Base-by-base conservation (phyloP, 2,113 vertebrate species). In the Oophaga pumilio region DNA sequence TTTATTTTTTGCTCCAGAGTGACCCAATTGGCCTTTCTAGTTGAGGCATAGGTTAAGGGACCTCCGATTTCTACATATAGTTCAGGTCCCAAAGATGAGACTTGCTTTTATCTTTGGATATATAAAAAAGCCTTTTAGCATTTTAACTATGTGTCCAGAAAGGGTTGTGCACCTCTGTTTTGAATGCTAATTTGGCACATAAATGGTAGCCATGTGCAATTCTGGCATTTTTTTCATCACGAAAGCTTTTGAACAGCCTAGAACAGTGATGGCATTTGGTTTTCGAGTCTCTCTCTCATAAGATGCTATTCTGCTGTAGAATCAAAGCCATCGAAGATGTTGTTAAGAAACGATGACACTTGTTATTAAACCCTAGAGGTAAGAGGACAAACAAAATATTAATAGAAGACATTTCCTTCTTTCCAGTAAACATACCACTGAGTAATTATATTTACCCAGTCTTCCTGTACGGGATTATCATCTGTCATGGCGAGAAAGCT, bases 381-480 rank as follows among this genome's bases (percentile, higher is more conserved):
- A 91, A 91, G 80, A 90, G 81, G 89, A 92, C 93, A 93, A 94
- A 94, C 90, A 89, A 90, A 92, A 91, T 92, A 93, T 94, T 94
- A 93, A 91, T 93, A 94, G 90, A 89, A 77, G 88, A 90, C 89
- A 90, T 92, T 92, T 88, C 92, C 89, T 91, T 92, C 90, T 89
- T 92, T 91, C 74, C 89, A 91, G 82, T 91, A 92, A 93, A 91
- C 89, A 86, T 89, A 92, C 92, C 91, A 92, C 91, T 91, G 89
- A 92, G 91, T 94, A 95, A 93, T 95, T 95, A 91, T 95, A 90
- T 96, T 95, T 95, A 92, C 92, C 90, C 84, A 89, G 85, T 68
- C 91, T 86, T 91, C 90, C 92, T 95, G 93, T 91, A 64, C 91
- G n/a, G 91, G 90, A 90, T 96, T 94, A 91, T 87, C 88, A 92